These are phyloP conservation scores for Gastrophysa polygoni DNA, from an alignment of 2,888 invertebrate species.

Conservation along the genomic window DNA sequence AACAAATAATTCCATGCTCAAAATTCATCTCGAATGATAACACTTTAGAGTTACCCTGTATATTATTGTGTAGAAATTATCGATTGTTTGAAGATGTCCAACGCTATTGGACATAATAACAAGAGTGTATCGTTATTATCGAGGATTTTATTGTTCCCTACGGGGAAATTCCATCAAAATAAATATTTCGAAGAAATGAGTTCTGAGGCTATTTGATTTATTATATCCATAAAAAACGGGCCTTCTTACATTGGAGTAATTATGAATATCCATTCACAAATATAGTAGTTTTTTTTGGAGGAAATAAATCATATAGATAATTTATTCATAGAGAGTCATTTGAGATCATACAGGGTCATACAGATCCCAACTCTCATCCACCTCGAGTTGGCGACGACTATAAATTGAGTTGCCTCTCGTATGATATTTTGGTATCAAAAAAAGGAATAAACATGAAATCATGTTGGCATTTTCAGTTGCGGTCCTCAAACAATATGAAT, in stretches of 20 bases:
- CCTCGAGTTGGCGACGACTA: too few relatives aligned
- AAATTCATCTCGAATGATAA: too few relatives aligned
- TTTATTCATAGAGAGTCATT: too few relatives aligned
- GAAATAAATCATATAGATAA: neutral
- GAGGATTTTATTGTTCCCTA: neutral
- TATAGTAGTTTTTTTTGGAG: neutral
- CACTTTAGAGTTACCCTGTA: neutral
- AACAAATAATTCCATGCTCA: too few relatives aligned
- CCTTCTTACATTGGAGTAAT: neutral
- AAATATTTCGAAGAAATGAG: neutral
- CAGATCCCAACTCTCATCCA: too few relatives aligned
- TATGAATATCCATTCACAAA: neutral
- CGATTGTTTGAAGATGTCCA: conserved; percentile 10
- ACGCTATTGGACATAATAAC: conserved; percentile 5
- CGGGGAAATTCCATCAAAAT: neutral
- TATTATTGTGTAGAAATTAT: neutral
- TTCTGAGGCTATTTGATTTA: neutral
- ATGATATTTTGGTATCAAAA: too few relatives aligned
- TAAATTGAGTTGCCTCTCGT: too few relatives aligned
- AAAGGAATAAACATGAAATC: too few relatives aligned
- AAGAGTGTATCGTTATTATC: conserved; percentile 6
- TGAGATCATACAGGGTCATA: too few relatives aligned
- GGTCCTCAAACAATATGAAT: too few relatives aligned
- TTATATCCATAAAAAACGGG: neutral
- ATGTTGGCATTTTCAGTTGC: too few relatives aligned